These are phyloP conservation scores for Fopius arisanus DNA, from an alignment of 1,140 invertebrate species.

Conservation along the genomic window DNA sequence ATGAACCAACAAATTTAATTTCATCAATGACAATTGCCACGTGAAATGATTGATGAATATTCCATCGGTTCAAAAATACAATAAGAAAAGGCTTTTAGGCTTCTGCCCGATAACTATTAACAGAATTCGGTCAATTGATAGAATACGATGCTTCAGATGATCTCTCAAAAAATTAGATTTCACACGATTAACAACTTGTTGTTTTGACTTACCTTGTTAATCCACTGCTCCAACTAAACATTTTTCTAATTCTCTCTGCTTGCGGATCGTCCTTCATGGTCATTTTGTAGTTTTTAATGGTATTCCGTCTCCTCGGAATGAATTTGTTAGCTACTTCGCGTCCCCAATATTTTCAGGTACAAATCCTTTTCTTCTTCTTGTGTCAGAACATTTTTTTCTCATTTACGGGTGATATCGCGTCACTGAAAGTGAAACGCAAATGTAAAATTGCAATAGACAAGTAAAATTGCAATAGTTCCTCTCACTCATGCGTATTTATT, in stretches of 20 bases:
- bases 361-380: not conserved
- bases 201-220: constrained; percentile 43
- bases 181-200: not conserved
- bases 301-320: not conserved
- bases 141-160: no score
- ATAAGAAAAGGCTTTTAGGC: no score
- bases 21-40: no score
- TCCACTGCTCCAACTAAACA: constrained; percentile 62
- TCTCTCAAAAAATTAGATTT: not conserved
- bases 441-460: not conserved
- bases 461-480: not conserved
- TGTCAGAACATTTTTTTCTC: not conserved
- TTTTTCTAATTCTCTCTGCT: constrained; percentile 55
- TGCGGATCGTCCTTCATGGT: constrained; percentile 50
- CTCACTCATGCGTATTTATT: not conserved
- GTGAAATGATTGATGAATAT: no score
- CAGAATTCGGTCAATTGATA: no score
- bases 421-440: constrained; percentile 38
- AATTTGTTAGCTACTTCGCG: not conserved
- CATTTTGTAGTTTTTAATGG: constrained; percentile 37
- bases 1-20: no score
- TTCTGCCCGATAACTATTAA: no score
- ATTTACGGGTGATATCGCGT: not conserved
- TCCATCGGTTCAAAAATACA: no score
- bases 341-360: not conserved